These are phyloP conservation scores for Alviniconcha strummeri DNA, from an alignment of 2,888 invertebrate genomes.

Conservation along the genomic window DNA sequence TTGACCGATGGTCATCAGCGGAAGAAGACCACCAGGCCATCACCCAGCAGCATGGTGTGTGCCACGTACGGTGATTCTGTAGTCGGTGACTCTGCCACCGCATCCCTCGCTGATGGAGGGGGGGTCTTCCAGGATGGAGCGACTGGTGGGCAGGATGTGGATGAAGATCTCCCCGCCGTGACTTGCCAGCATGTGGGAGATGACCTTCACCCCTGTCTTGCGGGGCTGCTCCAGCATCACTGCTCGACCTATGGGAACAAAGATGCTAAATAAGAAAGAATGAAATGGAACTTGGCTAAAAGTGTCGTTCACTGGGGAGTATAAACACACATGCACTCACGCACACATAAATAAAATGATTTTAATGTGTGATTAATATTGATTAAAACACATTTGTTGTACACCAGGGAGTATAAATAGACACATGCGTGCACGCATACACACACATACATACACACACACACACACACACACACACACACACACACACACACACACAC, in stretches of 20 bases:
- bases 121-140: slow-evolving; percentile 93
- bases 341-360: no score
- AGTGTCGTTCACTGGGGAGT: neutral
- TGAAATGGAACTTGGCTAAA: neutral
- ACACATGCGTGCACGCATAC: neutral
- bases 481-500: neutral
- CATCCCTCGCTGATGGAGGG: slow-evolving; percentile 96
- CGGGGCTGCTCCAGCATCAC: slow-evolving; percentile 86
- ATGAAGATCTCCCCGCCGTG: slow-evolving; percentile 98
- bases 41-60: no score
- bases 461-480: slow-evolving; percentile 8
- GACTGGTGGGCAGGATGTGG: slow-evolving; percentile 88
- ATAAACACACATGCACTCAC: no score
- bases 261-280: no score
- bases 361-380: no score
- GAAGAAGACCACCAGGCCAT: no score
- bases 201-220: slow-evolving; percentile 84
- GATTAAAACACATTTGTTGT: neutral
- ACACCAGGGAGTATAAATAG: neutral
- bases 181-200: slow-evolving; percentile 93
- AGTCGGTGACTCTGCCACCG: slow-evolving; percentile 95
- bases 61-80: slow-evolving; percentile 78
- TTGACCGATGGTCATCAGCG: no score
- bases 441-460: slow-evolving; percentile 13
- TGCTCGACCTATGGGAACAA: slow-evolving; percentile 65